Conservation (phyloP, 2,797 vertebrate genomes). For the Chaunax sp. region DNA sequence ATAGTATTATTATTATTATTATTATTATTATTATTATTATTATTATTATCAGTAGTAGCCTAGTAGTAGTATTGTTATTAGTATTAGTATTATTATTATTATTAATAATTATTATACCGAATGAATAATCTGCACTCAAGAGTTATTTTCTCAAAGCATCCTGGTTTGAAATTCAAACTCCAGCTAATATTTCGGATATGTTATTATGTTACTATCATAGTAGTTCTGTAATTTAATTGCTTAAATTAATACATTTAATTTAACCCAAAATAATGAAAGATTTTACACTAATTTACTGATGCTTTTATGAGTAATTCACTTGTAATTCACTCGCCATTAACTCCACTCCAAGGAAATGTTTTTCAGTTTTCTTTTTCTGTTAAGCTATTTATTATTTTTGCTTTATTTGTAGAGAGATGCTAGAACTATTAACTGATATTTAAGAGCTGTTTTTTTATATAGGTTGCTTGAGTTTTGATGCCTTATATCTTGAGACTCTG, state of each 20-base stretch:
- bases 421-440: not conserved
- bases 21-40: not conserved
- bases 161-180: constrained; percentile 10
- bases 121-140: constrained; percentile 13
- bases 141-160: constrained; percentile 8
- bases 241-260: not conserved
- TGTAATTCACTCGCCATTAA: not conserved
- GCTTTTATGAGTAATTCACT: not conserved
- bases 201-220: not conserved
- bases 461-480: not conserved
- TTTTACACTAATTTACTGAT: not conserved
- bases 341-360: not conserved
- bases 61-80: not conserved
- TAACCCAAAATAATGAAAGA: not conserved
- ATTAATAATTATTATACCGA: constrained; percentile 17
- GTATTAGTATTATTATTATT: not conserved
- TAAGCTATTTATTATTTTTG: not conserved
- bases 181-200: not conserved
- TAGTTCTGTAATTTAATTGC: not conserved
- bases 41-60: not conserved
- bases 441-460: not conserved
- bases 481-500: not conserved
- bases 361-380: not conserved
- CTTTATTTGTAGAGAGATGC: not conserved
- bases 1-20: no score